A percentile compares a stretch with the other conserved stretches of the same genome.
Conservation (phyloP, 2,888 invertebrate species). For the Tanypteryx hageni region DNA sequence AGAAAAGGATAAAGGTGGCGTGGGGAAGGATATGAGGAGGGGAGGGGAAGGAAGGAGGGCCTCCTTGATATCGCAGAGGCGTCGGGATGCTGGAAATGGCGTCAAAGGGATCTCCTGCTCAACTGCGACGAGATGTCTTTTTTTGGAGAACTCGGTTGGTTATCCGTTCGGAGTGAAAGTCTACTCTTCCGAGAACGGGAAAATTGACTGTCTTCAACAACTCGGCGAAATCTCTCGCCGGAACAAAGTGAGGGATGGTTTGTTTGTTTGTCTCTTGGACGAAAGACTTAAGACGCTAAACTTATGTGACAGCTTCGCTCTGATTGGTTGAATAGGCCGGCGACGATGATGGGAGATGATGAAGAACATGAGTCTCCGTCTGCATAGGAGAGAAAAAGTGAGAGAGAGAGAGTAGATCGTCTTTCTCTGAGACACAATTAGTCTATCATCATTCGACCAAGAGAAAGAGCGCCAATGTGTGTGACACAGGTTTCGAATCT, state of each 20-base stretch:
- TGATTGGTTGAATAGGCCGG: neutral
- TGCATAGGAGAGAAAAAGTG: neutral
- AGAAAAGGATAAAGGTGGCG: neutral
- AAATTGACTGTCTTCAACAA: neutral
- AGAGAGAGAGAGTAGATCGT: neutral
- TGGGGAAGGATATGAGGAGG: neutral
- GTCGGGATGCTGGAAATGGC: conserved; percentile 53
- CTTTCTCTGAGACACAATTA: too few species aligned
- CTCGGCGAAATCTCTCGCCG: too few species aligned
- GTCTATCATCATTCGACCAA: too few species aligned
- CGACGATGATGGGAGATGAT: conserved; percentile 27
- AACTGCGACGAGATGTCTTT: neutral
- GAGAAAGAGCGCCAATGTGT: too few species aligned
- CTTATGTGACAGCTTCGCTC: neutral
- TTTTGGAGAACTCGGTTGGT: neutral
- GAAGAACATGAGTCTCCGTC: conserved; percentile 3
- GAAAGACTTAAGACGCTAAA: neutral
- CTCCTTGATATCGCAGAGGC: conserved; percentile 31
- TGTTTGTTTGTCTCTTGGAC: neutral
- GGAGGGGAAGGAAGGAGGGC: neutral
- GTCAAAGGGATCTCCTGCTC: neutral
- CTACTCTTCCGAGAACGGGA: neutral
- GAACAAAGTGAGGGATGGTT: neutral
- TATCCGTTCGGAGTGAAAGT: neutral
- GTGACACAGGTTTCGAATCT: too few species aligned